Evolutionary conservation across 2,888 invertebrate species (phyloP).

Genomic region (Drosophila emarginata): DNA sequence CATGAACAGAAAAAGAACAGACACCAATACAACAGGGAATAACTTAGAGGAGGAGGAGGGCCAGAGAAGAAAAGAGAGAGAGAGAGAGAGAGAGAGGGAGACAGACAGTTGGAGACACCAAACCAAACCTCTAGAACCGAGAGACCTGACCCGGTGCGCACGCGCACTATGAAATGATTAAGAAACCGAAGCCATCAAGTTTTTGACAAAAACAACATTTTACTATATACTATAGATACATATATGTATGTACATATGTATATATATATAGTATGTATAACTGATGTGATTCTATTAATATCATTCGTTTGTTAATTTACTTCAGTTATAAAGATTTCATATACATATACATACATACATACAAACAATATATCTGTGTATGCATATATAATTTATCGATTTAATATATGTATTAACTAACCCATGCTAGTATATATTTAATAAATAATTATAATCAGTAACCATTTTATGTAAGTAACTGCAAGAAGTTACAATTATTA

Average conservation of each 20-base stretch:
- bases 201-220: conserved; percentile 3
- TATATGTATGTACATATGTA: neutral
- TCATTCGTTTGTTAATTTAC: neutral
- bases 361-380: neutral
- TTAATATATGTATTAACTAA: too few relatives aligned
- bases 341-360: neutral
- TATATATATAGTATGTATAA: neutral
- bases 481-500: too few relatives aligned
- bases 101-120: conserved; percentile 34
- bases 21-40: neutral
- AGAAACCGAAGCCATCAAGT: conserved; percentile 4
- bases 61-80: neutral
- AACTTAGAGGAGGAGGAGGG: too few relatives aligned
- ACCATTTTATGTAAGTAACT: too few relatives aligned
- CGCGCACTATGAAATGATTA: conserved; percentile 3
- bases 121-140: conserved; percentile 1
- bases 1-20: conserved; percentile 18
- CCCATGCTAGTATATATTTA: too few relatives aligned
- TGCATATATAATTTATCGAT: neutral
- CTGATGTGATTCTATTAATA: neutral
- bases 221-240: conserved; percentile 4
- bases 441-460: too few relatives aligned
- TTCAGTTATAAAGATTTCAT: neutral
- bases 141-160: conserved; percentile 8
- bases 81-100: neutral